These are phyloP conservation scores for Ataeniobius toweri DNA, from an alignment of 2,797 vertebrate species.

Conservation along the genomic window DNA sequence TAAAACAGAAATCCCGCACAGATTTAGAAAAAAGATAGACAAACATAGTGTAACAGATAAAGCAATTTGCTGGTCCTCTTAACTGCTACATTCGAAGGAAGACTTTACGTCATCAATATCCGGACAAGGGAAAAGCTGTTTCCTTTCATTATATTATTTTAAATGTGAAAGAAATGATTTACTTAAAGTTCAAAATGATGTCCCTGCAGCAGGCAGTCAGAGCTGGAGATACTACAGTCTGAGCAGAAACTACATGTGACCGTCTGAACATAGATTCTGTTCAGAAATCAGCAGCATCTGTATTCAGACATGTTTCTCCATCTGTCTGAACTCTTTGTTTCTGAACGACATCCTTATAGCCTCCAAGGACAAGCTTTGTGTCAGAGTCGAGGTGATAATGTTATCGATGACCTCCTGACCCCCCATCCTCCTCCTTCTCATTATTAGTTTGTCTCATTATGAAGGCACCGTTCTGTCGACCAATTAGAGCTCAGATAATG, in stretches of 20 bases:
- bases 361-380: slow-evolving; percentile 39
- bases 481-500: slow-evolving; percentile 35
- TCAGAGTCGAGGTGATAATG: slow-evolving; percentile 3
- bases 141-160: too few species aligned
- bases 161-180: background rate
- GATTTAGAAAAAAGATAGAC: too few species aligned
- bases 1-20: too few species aligned
- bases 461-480: slow-evolving; percentile 1
- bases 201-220: background rate
- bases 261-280: background rate
- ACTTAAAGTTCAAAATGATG: background rate
- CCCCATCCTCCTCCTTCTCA: background rate
- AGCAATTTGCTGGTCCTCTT: too few species aligned
- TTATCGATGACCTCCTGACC: slow-evolving; percentile 55
- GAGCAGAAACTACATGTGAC: background rate
- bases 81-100: too few species aligned
- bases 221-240: background rate
- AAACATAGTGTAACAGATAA: too few species aligned
- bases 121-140: too few species aligned
- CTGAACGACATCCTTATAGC: background rate
- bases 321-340: background rate
- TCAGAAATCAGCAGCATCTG: background rate
- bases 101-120: too few species aligned
- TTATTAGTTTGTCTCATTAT: slow-evolving; percentile 41
- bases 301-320: background rate